Evolutionary conservation across 2,797 vertebrate species (phyloP).

Genomic region (Danio choprae): DNA sequence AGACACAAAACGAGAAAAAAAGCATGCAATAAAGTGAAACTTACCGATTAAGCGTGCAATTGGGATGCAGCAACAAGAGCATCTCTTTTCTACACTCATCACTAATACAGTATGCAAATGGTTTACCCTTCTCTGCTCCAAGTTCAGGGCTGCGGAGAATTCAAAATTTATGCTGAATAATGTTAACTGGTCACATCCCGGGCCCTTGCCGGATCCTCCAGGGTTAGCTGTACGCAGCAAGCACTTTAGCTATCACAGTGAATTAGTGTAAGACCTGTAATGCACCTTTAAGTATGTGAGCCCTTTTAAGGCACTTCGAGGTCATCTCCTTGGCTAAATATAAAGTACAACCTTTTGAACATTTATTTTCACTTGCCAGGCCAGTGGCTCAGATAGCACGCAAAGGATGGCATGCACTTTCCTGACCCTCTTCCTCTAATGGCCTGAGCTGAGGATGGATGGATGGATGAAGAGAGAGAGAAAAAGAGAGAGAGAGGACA

Average conservation of each 20-base stretch:
- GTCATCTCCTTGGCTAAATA: constrained; percentile 78
- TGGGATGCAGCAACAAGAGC: constrained; percentile 69
- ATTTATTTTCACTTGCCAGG: constrained; percentile 76
- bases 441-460: constrained; percentile 32
- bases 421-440: constrained; percentile 50
- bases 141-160: constrained; percentile 73
- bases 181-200: constrained; percentile 79
- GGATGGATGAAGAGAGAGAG: neutral
- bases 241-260: constrained; percentile 93
- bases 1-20: constrained; percentile 48
- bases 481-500: constrained; percentile 25
- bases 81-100: constrained; percentile 63
- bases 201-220: constrained; percentile 73
- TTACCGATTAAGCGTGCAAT: constrained; percentile 61
- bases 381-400: constrained; percentile 69
- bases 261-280: constrained; percentile 92
- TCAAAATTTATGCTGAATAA: constrained; percentile 87
- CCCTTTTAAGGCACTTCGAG: constrained; percentile 86
- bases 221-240: constrained; percentile 79
- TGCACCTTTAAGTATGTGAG: constrained; percentile 89
- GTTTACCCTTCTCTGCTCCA: constrained; percentile 59
- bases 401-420: constrained; percentile 60
- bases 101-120: constrained; percentile 78
- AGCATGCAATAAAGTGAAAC: constrained; percentile 47
- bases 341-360: constrained; percentile 79